These are phyloP conservation scores for Iselma pallidipennis DNA, from an alignment of 2,888 invertebrate genomes.

Conservation along the genomic window DNA sequence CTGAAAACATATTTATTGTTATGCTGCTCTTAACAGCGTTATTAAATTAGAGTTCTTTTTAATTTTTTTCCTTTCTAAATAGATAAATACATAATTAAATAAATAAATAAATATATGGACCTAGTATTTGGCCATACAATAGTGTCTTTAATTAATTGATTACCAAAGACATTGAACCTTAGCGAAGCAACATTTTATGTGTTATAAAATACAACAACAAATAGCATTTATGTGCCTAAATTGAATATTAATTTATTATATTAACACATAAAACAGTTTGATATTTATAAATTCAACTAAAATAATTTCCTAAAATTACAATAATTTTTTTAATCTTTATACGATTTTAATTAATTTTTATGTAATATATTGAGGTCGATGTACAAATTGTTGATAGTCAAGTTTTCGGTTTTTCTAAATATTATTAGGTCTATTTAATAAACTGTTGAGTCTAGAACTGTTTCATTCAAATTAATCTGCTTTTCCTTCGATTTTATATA, in stretches of 20 bases:
- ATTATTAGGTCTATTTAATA: background rate
- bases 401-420: background rate
- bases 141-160: constrained; percentile 10
- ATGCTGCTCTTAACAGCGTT: too few species aligned
- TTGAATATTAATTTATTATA: background rate
- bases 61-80: background rate
- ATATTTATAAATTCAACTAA: too few species aligned
- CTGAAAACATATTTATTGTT: too few species aligned
- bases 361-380: background rate
- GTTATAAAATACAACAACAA: constrained; percentile 22
- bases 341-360: too few species aligned
- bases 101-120: background rate
- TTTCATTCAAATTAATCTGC: background rate
- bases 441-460: background rate
- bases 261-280: too few species aligned
- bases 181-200: constrained; percentile 15
- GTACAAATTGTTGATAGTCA: background rate
- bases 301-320: too few species aligned
- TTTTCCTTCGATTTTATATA: background rate
- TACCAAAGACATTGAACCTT: constrained; percentile 13
- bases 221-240: constrained; percentile 13
- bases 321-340: too few species aligned
- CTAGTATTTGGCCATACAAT: constrained; percentile 6
- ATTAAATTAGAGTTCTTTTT: too few species aligned
- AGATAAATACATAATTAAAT: background rate